Percentiles rank a stretch among this genome's conserved stretches.
Evolutionary conservation across 2,113 vertebrate genomes (phyloP).

Genomic region (Choloepus hoffmanni): DNA sequence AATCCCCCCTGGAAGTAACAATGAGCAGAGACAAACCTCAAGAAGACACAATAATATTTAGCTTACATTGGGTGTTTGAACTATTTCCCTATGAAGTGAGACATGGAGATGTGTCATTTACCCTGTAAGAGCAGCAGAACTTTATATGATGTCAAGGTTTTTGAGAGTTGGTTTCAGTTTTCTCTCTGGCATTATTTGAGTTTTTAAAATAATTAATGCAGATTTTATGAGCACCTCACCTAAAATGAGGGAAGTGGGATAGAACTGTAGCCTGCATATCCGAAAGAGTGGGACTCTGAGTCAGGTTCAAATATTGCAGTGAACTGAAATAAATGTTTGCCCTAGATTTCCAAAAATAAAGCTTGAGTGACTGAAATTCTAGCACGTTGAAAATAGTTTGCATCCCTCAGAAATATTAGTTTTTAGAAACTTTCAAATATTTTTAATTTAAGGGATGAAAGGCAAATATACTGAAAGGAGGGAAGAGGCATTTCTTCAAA

Average conservation of each 20-base stretch:
- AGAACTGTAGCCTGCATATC: not conserved
- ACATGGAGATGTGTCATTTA: not conserved
- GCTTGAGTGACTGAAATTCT: slow-evolving; percentile 10
- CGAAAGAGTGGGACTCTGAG: not conserved
- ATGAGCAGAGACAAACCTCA: not conserved
- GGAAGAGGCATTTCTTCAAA: not conserved
- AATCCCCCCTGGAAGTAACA: not conserved
- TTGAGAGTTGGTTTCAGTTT: not conserved
- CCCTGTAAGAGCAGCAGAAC: not conserved
- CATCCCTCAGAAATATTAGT: slow-evolving; percentile 3
- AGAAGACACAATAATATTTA: not conserved
- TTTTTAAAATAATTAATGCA: slow-evolving; percentile 13
- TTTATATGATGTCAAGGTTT: not conserved
- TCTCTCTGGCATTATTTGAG: not conserved
- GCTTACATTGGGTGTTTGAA: not conserved
- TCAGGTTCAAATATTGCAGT: slow-evolving; percentile 13
- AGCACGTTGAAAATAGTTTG: not conserved
- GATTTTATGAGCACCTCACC: not conserved
- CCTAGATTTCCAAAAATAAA: slow-evolving; percentile 41
- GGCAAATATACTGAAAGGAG: not conserved
- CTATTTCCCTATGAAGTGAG: not conserved
- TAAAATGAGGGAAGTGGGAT: not conserved
- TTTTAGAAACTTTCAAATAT: not conserved
- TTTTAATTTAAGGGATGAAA: slow-evolving; percentile 36
- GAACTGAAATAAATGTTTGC: not conserved